phyloP scores from a whole-genome alignment of 30 jellyfish, hydroid and myxozoan species.

The Mastigias papua region DNA sequence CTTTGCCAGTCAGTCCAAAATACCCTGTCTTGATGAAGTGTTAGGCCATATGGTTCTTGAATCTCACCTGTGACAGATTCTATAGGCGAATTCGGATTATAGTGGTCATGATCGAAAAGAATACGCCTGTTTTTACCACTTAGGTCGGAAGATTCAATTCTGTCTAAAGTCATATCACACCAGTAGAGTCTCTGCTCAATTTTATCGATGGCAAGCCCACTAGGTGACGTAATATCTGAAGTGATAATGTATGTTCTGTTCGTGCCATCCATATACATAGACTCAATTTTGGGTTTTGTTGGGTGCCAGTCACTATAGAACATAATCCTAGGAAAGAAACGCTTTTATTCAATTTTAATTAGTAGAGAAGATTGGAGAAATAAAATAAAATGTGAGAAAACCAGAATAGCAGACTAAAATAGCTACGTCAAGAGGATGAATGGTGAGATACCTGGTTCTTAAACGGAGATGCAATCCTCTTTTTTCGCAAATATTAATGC shows the following conservation, averaged over 20 bases:
- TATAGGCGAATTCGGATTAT: conserved; percentile 29
- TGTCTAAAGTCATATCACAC: conserved; percentile 77
- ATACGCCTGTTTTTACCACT: conserved; percentile 52
- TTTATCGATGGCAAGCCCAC: conserved; percentile 91
- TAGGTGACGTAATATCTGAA: conserved; percentile 70
- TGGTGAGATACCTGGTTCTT: too few relatives aligned
- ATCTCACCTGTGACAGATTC: conserved; percentile 61
- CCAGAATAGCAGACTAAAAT: too few relatives aligned
- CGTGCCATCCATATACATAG: conserved; percentile 90
- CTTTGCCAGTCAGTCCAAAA: conserved; percentile 97
- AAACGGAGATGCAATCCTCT: too few relatives aligned
- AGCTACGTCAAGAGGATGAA: too few relatives aligned
- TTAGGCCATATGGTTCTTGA: conserved; percentile 84
- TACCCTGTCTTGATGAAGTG: conserved; percentile 72
- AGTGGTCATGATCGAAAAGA: conserved; percentile 59
- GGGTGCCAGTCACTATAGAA: conserved; percentile 93
- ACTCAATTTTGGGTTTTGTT: conserved; percentile 81
- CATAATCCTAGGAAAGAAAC: conserved; percentile 46
- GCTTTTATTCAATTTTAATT: not conserved
- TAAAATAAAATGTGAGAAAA: not conserved
- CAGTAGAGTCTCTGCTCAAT: conserved; percentile 73
- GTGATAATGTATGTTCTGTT: conserved; percentile 62
- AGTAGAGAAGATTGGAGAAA: not conserved
- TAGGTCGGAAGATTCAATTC: conserved; percentile 67
- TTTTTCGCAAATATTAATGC: too few relatives aligned